Conservation (phyloP, 2,113 vertebrate species). For the Coptodon bakossiorum region DNA sequence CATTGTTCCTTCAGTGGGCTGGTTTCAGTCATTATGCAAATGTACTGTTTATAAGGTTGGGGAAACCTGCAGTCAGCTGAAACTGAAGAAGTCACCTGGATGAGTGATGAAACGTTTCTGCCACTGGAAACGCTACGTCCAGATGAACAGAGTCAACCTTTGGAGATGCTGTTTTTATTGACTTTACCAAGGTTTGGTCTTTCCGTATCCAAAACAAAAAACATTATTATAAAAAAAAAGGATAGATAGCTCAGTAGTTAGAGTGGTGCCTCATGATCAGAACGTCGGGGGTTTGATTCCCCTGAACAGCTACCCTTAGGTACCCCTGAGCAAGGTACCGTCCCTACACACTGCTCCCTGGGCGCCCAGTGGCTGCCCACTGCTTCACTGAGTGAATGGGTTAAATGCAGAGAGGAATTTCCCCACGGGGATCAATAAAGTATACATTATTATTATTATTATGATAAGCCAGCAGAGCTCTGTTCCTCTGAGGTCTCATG, state of each 20-base stretch:
- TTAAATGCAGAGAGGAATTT: neutral
- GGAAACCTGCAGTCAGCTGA: neutral
- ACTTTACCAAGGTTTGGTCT: neutral
- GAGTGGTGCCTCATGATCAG: no score
- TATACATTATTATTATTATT: neutral
- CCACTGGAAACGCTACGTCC: accelerated
- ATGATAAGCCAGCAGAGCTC: neutral
- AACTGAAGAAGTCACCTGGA: accelerated
- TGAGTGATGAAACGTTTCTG: neutral
- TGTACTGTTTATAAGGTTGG: neutral
- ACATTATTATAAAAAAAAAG: neutral
- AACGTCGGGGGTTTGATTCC: neutral
- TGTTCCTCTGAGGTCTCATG: neutral
- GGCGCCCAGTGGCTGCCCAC: neutral
- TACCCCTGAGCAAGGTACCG: neutral
- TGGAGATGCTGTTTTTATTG: neutral
- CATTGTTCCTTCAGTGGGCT: accelerated
- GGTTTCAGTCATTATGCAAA: neutral
- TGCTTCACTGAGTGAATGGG: neutral
- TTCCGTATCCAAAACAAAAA: neutral
- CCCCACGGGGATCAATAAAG: neutral
- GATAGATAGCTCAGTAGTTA: neutral
- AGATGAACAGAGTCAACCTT: neutral
- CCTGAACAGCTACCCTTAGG: neutral
- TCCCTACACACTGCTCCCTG: neutral